Percentiles rank a stretch among this genome's conserved stretches.
Evolutionary conservation across 2,888 invertebrate species (phyloP).

Genomic region (Dysmachus trigonus): DNA sequence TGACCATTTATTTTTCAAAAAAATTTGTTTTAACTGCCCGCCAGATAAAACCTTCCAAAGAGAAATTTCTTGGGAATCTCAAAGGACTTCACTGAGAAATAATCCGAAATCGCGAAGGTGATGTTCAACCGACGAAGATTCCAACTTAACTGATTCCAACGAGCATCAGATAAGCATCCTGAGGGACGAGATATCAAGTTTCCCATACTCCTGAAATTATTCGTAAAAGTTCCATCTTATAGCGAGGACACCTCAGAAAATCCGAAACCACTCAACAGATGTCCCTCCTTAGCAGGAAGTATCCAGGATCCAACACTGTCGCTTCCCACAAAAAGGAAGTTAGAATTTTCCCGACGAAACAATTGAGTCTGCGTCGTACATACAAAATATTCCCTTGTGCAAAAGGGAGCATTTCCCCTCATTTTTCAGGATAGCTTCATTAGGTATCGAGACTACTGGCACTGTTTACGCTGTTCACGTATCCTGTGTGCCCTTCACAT

Average conservation of each 20-base stretch:
- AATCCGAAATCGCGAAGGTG: slow-evolving; percentile 8
- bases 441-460: background rate
- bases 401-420: background rate
- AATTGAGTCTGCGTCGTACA: background rate
- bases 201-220: background rate
- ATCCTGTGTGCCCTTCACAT: background rate
- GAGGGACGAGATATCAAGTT: slow-evolving; percentile 3
- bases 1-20: background rate
- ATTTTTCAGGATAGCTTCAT: background rate
- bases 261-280: background rate
- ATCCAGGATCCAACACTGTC: background rate
- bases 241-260: background rate
- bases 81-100: background rate
- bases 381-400: background rate
- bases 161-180: slow-evolving; percentile 21
- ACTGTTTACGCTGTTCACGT: background rate
- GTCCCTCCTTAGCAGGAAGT: background rate
- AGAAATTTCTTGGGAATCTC: background rate
- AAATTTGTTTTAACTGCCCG: background rate
- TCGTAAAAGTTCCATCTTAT: background rate
- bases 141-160: slow-evolving; percentile 45
- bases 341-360: background rate
- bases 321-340: background rate
- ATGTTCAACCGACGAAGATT: slow-evolving; percentile 46
- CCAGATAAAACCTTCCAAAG: background rate